Evolutionary conservation across 2,113 vertebrate species (phyloP).

Genomic region (Syngnathus typhle): DNA sequence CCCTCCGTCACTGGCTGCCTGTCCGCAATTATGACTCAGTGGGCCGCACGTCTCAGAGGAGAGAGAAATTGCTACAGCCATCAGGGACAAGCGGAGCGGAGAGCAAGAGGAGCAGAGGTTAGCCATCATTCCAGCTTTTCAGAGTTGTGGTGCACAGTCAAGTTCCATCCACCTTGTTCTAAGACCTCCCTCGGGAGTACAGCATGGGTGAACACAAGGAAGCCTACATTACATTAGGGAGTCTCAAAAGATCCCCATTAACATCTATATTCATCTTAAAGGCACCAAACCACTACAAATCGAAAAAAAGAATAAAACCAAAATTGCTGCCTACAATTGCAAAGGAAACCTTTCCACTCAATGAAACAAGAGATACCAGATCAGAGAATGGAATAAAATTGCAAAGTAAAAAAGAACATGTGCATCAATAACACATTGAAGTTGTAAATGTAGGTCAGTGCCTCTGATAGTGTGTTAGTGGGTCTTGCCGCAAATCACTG

Average conservation of each 20-base stretch:
- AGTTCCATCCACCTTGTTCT: conserved; percentile 45
- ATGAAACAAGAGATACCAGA: too few relatives aligned
- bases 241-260: not conserved
- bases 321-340: too few relatives aligned
- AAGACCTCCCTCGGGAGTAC: conserved; percentile 42
- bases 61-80: too few relatives aligned
- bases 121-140: conserved; percentile 31
- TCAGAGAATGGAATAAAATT: too few relatives aligned
- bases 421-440: too few relatives aligned
- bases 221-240: conserved; percentile 29
- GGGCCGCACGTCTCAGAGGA: conserved; percentile 54
- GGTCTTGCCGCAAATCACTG: too few relatives aligned
- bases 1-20: conserved; percentile 53
- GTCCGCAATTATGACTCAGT: conserved; percentile 68
- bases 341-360: too few relatives aligned
- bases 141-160: conserved; percentile 29
- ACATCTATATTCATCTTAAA: not conserved
- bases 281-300: not conserved
- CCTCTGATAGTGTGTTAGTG: too few relatives aligned
- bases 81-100: conserved; percentile 20
- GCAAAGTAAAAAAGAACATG: too few relatives aligned
- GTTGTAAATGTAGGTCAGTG: too few relatives aligned
- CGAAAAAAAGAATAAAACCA: too few relatives aligned
- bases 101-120: conserved; percentile 48
- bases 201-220: conserved; percentile 51